phyloP scores from a whole-genome alignment of 2,113 vertebrate genomes.

The Vulpes ferrilata region DNA sequence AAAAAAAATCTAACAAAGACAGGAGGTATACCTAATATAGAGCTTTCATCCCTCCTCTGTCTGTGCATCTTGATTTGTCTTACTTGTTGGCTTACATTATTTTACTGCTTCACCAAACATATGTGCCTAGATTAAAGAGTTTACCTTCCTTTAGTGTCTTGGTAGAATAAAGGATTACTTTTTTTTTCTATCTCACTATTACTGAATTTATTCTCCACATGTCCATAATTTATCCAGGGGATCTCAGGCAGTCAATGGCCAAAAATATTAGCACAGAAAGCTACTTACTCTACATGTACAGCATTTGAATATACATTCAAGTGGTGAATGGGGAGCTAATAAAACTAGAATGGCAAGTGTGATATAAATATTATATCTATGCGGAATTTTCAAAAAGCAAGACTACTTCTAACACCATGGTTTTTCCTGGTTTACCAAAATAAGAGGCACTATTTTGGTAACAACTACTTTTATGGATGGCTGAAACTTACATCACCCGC shows the following conservation, averaged over 20 bases:
- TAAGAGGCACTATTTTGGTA: not conserved
- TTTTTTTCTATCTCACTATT: not conserved
- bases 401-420: not conserved
- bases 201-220: not conserved
- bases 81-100: not conserved
- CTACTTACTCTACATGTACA: not conserved
- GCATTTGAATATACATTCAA: not conserved
- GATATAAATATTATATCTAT: too few relatives aligned
- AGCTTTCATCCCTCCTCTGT: not conserved
- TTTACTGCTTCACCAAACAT: not conserved
- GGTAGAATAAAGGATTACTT: not conserved
- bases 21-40: not conserved
- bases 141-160: slow-evolving; percentile 1
- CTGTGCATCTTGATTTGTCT: not conserved
- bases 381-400: not conserved
- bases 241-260: not conserved
- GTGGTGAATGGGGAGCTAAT: not conserved
- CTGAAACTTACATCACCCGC: not conserved
- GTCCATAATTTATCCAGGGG: not conserved
- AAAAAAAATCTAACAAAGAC: not conserved
- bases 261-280: not conserved
- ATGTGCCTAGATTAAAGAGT: not conserved
- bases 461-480: not conserved
- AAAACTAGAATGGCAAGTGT: not conserved
- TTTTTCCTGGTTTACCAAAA: not conserved